These are phyloP conservation scores for Antennarius maculatus DNA, from an alignment of 2,797 vertebrate species.

Conservation along the genomic window DNA sequence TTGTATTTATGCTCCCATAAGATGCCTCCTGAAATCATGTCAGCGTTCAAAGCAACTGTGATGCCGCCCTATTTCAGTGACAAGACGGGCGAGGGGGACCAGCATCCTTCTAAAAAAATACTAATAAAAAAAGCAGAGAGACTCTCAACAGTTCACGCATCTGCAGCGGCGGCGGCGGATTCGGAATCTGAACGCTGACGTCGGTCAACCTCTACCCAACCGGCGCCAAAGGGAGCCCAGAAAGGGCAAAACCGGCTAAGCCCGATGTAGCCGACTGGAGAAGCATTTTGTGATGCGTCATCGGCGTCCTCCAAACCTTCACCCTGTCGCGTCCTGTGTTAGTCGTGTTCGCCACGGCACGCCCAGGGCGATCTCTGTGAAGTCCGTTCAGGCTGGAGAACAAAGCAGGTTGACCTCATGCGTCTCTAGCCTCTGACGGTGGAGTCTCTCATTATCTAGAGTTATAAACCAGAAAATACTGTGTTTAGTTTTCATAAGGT, in stretches of 20 bases:
- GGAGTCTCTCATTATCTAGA: no score
- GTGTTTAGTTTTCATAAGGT: no score
- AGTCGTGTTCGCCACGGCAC: constrained; percentile 49
- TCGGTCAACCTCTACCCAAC: no score
- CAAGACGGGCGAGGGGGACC: constrained; percentile 64
- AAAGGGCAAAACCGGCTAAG: constrained; percentile 37
- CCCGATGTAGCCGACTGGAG: constrained; percentile 24
- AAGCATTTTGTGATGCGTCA: constrained; percentile 54
- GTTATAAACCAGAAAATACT: no score
- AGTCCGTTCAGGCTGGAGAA: constrained; percentile 7
- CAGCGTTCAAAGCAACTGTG: constrained; percentile 76
- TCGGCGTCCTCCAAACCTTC: constrained; percentile 61
- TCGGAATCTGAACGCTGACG: no score
- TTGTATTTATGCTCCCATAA: constrained; percentile 69
- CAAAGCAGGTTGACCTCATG: constrained; percentile 20
- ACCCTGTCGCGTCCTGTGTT: constrained; percentile 56
- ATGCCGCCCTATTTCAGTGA: constrained; percentile 77
- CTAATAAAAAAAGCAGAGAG: constrained; percentile 32
- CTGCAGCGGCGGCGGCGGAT: no score
- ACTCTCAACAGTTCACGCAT: constrained; percentile 42
- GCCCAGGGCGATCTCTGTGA: constrained; percentile 29
- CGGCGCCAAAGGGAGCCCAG: not conserved
- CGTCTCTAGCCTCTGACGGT: no score
- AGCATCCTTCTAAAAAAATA: constrained; percentile 37
- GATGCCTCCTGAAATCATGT: constrained; percentile 76